Percentiles rank a stretch among this genome's conserved stretches.
Evolutionary conservation across 2,888 invertebrate species (phyloP).

Genomic region (Lochmaea capreae): DNA sequence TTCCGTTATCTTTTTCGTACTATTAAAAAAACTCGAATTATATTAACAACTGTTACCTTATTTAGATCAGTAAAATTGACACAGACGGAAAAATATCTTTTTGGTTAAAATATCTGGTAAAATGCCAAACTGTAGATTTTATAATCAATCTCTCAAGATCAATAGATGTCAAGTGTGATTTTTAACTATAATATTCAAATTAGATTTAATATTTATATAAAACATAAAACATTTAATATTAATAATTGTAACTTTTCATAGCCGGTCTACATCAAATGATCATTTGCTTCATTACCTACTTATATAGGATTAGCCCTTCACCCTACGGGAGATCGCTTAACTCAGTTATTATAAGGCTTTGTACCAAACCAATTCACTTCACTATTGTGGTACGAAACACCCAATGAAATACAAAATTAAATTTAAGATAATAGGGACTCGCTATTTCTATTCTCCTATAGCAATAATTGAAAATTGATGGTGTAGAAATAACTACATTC

Average conservation of each 20-base stretch:
- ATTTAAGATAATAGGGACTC: neutral
- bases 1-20: neutral
- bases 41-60: constrained; percentile 1
- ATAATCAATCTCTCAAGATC: too few relatives aligned
- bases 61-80: constrained; percentile 9
- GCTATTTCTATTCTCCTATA: neutral
- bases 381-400: constrained; percentile 22
- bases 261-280: constrained; percentile 23
- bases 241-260: constrained; percentile 1
- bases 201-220: neutral
- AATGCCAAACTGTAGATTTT: too few relatives aligned
- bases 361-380: constrained; percentile 51
- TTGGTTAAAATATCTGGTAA: neutral
- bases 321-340: constrained; percentile 63
- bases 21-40: neutral
- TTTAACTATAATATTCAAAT: too few relatives aligned
- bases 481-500: neutral
- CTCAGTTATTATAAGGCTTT: constrained; percentile 48
- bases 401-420: constrained; percentile 10
- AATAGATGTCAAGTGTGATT: neutral
- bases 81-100: neutral
- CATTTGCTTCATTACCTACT: constrained; percentile 55
- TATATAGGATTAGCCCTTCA: constrained; percentile 49
- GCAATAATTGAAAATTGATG: neutral
- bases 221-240: neutral